Percentiles rank a stretch among this genome's conserved stretches.
These are phyloP conservation scores for Kuschelorhynchus macadamiae DNA, from an alignment of 2,888 invertebrate species.

Conservation along the genomic window DNA sequence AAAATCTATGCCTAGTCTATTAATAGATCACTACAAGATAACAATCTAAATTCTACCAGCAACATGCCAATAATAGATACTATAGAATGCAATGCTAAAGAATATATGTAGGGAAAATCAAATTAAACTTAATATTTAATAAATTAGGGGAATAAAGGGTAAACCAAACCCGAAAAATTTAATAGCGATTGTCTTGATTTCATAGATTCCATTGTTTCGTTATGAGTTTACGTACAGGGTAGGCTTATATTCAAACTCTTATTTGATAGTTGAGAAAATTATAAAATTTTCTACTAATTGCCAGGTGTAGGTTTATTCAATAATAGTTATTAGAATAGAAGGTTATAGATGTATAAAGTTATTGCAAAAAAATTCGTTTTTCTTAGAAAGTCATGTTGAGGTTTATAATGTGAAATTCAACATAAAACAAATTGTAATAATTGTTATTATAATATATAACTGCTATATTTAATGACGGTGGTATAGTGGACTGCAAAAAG, in stretches of 20 bases:
- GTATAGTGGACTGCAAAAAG: too few species aligned
- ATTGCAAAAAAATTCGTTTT: too few species aligned
- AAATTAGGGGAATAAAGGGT: background rate
- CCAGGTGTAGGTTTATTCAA: slow-evolving; percentile 16
- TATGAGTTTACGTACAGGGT: slow-evolving; percentile 18
- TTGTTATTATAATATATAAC: too few species aligned
- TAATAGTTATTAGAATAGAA: too few species aligned
- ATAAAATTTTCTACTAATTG: slow-evolving; percentile 17
- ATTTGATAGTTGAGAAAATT: background rate
- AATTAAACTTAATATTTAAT: background rate
- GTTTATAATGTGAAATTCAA: too few species aligned
- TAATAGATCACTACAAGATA: slow-evolving; percentile 3
- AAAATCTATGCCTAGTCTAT: slow-evolving; percentile 22
- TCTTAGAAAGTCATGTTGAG: too few species aligned
- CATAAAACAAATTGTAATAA: too few species aligned
- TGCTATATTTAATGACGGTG: too few species aligned
- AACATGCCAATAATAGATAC: background rate
- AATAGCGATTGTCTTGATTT: too few species aligned
- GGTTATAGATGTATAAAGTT: too few species aligned
- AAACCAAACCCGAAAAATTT: too few species aligned
- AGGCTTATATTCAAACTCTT: slow-evolving; percentile 14
- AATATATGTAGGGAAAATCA: background rate
- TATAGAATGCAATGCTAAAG: background rate
- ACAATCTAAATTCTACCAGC: background rate
- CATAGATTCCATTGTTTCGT: too few species aligned